phyloP scores from a whole-genome alignment of 2,888 invertebrate species.

The Amorpha juglandis region DNA sequence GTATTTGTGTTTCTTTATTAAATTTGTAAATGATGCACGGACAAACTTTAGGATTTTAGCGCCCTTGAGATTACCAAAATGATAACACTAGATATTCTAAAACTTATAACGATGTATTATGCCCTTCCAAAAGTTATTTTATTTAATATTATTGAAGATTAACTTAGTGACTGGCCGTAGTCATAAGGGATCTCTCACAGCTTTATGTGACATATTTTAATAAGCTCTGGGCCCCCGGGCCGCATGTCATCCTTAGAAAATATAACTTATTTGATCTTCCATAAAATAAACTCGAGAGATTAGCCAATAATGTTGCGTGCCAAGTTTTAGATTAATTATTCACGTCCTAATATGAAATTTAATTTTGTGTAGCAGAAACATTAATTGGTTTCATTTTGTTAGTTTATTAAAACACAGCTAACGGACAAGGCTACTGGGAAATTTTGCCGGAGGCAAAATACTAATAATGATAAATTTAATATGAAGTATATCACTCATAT shows the following conservation, averaged over 20 bases:
- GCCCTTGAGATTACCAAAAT: background rate
- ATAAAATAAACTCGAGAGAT: constrained; percentile 48
- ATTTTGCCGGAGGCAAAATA: background rate
- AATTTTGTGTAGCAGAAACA: background rate
- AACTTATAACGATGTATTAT: constrained; percentile 6
- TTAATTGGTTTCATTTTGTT: background rate
- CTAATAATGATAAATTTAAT: background rate
- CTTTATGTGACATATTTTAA: constrained; percentile 76
- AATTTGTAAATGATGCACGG: background rate
- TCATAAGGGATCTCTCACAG: constrained; percentile 57
- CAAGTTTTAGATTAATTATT: constrained; percentile 20
- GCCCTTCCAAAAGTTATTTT: constrained; percentile 28
- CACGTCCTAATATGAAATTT: background rate
- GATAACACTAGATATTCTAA: constrained; percentile 43
- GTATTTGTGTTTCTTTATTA: background rate
- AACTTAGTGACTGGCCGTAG: constrained; percentile 49
- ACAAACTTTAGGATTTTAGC: background rate
- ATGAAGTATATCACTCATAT: too few relatives aligned
- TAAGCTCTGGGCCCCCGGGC: constrained; percentile 74
- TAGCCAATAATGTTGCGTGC: constrained; percentile 43
- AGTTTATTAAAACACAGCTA: background rate
- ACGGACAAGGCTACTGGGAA: background rate
- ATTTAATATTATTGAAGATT: constrained; percentile 49
- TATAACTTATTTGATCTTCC: constrained; percentile 56
- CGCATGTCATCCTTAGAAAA: constrained; percentile 51